Base-by-base conservation (phyloP, 2,888 invertebrate species). In the Dasysyrphus albostriatus region DNA sequence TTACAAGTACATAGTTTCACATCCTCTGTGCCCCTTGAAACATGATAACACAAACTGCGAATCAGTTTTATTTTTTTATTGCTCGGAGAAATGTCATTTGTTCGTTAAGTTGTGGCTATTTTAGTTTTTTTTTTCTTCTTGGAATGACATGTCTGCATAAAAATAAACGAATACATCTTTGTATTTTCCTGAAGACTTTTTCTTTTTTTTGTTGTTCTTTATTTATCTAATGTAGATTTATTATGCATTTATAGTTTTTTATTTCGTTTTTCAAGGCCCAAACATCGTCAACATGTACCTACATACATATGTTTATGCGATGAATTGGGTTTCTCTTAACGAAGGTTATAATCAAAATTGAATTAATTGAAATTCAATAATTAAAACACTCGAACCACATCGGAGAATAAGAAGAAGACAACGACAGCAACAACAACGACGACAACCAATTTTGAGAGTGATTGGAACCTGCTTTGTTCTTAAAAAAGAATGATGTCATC, bases 391-490 rank as follows among this genome's bases (percentile, higher is more conserved):
- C 69, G n/a, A 54, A 29, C 10, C 54, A 69, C 54, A 39, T 19
- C n/a, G 54, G 5, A n/a, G 29, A 29, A 51, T 6, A 39, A 39
- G 51, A 69, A 39, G 29, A 69, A 19, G 10, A 54, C 32, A 32
- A 24, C 14, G 3, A 32, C 29, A 42, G 32, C 10, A 47, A 65
- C 44, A 67, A 67, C 42, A 5, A 42, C 42, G 6, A 49, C 34
- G 29, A 51, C 37, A 54, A 69, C 37, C 73, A 73, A 59, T 70
- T 63, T 51, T 67, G 2, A 67, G 14, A 72, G 59, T 67, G 47
- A 81, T 77, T 85, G 77, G 77, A 85, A 85, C 85, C 85, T 85
- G 85, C 85, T 85, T 85, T 85, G 77, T 82, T 85, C 82, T 85
- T 78, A 78, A 82, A 85, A 82, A 74, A 77, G 82, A 82, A 85